Evolutionary conservation across 2,888 invertebrate genomes (phyloP), one percentile per base, ranked within the genome.

Genomic region (Tachystola acroxantha): DNA sequence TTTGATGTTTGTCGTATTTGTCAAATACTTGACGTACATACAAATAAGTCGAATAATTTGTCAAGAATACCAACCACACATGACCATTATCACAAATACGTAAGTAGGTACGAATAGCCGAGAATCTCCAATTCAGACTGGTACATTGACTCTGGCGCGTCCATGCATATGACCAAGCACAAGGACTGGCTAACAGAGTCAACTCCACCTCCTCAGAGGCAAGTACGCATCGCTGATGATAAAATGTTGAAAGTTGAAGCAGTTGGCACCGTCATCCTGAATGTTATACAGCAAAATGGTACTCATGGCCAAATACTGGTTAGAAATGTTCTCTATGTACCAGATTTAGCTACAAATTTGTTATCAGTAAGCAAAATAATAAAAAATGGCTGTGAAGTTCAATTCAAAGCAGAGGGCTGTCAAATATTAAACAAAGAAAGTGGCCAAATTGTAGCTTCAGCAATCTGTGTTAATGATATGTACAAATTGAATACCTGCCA

Each of bases 141-240:
- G 43, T 49, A 42, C 26, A 34, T 57, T 0, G 51, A 54, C 30
- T 54, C 54, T 0, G 53, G 49, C 0, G 51, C 53, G 0, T 34
- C 51, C 5, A 40, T 41, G 43, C 53, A 56, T 12, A 52, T 53
- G 48, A 32, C 46, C 0, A 41, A 25, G n/a, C 20, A 30, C 2
- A 24, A 22, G 2, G 44, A 48, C 11, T 50, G 43, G 46, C 33
- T 54, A 36, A n/a, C n/a, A n/a, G n/a, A 34, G 1, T 26, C 13
- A 4, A 0, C 39, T 28, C 36, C 49, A 37, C 37, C 40, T n/a
- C n/a, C n/a, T n/a, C n/a, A n/a, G n/a, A n/a, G n/a, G n/a, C n/a
- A n/a, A n/a, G n/a, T 20, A 39, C 48, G 0, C 26, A 42, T 50
- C 10, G 51, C 50, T 6, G 35, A 51, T 25, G 42, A 34, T 37